Evolutionary conservation across 2,113 vertebrate species (phyloP).

Genomic region (Labeo catla): DNA sequence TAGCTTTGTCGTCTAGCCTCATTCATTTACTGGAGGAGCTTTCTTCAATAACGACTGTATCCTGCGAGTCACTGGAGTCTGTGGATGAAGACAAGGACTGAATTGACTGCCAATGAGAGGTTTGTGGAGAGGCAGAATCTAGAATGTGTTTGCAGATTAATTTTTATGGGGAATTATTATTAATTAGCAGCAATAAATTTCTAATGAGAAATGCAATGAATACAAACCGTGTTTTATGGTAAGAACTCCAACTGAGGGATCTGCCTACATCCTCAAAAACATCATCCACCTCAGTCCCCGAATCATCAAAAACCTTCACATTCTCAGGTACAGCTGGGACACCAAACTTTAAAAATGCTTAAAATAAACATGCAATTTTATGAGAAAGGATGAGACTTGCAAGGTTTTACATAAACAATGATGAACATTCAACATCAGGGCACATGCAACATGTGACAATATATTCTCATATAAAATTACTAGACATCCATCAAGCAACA

Average conservation of each 20-base stretch:
- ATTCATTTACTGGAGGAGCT: not conserved
- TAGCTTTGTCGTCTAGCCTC: not conserved
- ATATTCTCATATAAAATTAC: too few species aligned
- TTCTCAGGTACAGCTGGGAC: slow-evolving; percentile 19
- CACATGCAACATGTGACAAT: not conserved
- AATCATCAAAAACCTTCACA: slow-evolving; percentile 40
- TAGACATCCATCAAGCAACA: too few species aligned
- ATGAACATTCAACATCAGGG: too few species aligned
- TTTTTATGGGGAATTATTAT: not conserved
- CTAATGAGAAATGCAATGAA: not conserved
- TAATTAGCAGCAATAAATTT: not conserved
- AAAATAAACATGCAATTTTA: too few species aligned
- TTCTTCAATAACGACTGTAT: not conserved
- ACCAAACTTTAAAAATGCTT: slow-evolving; percentile 39
- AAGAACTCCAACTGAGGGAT: slow-evolving; percentile 27
- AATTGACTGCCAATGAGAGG: not conserved
- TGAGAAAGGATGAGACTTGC: too few species aligned
- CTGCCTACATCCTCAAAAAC: slow-evolving; percentile 40
- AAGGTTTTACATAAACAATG: too few species aligned
- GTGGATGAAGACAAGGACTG: not conserved
- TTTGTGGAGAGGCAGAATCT: not conserved
- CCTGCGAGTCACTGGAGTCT: slow-evolving; percentile 17
- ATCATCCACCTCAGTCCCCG: slow-evolving; percentile 44
- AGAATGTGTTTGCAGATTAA: not conserved
- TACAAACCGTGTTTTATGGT: slow-evolving; percentile 26